Base-by-base conservation (phyloP, 1,140 invertebrate species). In the Zaprionus capensis region DNA sequence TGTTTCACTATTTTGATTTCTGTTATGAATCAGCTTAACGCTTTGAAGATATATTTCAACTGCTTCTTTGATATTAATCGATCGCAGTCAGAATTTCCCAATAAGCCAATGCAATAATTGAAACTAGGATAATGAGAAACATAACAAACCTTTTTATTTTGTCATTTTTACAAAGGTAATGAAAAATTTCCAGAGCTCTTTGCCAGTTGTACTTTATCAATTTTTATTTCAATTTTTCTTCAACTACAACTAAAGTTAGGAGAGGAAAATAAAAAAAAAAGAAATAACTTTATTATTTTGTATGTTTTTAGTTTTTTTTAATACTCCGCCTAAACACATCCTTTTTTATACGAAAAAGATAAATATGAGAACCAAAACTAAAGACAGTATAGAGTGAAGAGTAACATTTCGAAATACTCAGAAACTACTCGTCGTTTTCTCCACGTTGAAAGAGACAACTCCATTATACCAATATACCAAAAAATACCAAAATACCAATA, bases 111-210 rank as follows among this genome's bases (percentile, higher is more conserved):
- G 24, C 63, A 67, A 41, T 46, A 63, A 49, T 56, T 20, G 12
- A 38, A 38, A 59, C 28, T 28, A 38, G 26, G 65, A 66, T 36
- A 14, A 20, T 31, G 1, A 56, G 26, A 58, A 57, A 49, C 57
- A 59, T 57, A 74, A 59, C 58, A 59, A 53, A 63, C 44, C 11
- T 85, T 82, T 72, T 91, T 17, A 73, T 75, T 80, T 80, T 31
- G 49, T 61, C 34, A 67, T 76, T 91, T 91, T 26, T 83, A 22
- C 12, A 76, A 85, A 75, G 67, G 91, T 81, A 82, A 78, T 85
- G 91, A 92, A 91, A 92, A 92, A 91, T 92, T 91, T 92, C 84
- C 91, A 75, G 91, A 92, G 91, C 74, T 88, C 80, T 90, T 92
- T 90, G 82, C 82, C 91, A 92, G 91, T 92, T 92, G 91, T 92